Evolutionary conservation across 2,113 vertebrate genomes (phyloP).

Genomic region (Amphilophus citrinellus): DNA sequence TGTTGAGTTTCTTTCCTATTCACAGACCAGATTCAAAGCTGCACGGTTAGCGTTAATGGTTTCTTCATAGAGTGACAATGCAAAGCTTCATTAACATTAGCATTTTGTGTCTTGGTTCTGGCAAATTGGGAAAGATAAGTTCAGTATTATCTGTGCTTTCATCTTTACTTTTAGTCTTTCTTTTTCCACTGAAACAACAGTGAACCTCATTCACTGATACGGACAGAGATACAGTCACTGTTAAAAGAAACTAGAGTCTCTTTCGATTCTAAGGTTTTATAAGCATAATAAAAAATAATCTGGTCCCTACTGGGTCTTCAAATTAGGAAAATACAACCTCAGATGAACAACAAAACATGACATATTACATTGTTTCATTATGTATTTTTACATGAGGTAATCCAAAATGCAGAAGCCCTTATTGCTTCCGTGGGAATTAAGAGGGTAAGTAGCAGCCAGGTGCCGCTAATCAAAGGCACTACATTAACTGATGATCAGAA

Average conservation of each 20-base stretch:
- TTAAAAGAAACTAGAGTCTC: neutral
- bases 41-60: neutral
- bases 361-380: no score
- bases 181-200: neutral
- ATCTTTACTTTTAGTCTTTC: neutral
- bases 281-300: neutral
- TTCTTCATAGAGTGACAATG: neutral
- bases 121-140: neutral
- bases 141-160: neutral
- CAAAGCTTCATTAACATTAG: neutral
- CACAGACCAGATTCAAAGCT: no score
- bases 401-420: no score
- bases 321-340: no score
- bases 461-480: no score
- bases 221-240: neutral
- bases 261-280: neutral
- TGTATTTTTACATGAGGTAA: no score
- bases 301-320: no score
- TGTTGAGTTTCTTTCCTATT: no score
- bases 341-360: no score
- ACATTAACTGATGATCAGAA: no score
- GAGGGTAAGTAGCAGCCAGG: no score
- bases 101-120: neutral
- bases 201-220: neutral
- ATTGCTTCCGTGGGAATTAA: no score